phyloP scores from a whole-genome alignment of 2,113 vertebrate species.

The Scalopus aquaticus region DNA sequence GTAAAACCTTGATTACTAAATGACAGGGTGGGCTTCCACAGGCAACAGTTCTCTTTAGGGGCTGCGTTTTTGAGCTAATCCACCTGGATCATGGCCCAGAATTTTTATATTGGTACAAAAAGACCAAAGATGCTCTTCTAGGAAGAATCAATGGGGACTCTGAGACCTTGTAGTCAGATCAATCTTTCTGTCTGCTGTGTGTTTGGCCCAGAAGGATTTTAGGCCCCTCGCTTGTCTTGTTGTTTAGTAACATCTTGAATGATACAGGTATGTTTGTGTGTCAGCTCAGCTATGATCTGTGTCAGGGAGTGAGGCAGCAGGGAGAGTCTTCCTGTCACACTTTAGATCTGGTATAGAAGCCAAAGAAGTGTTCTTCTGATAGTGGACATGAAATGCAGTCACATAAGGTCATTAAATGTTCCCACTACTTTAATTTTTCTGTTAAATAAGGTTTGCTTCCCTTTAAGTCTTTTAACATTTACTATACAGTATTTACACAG shows the following conservation, averaged over 20 bases:
- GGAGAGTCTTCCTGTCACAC: background rate
- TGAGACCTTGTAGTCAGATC: fast-evolving
- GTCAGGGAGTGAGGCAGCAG: background rate
- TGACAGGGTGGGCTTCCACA: too few relatives aligned
- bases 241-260: background rate
- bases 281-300: too few relatives aligned
- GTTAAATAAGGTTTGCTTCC: background rate
- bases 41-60: too few relatives aligned
- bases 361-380: background rate
- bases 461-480: background rate
- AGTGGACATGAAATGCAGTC: background rate
- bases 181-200: background rate
- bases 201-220: background rate
- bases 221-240: too few relatives aligned
- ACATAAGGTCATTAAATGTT: background rate
- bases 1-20: background rate
- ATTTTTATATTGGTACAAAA: background rate
- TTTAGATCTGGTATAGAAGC: fast-evolving
- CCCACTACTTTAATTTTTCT: background rate
- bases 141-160: background rate
- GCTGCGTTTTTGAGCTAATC: too few relatives aligned
- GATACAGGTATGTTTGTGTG: too few relatives aligned
- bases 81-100: background rate
- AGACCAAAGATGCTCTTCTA: background rate
- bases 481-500: too few relatives aligned